Base-by-base conservation (phyloP, 2,113 vertebrate species). In the Lepus timidus region DNA sequence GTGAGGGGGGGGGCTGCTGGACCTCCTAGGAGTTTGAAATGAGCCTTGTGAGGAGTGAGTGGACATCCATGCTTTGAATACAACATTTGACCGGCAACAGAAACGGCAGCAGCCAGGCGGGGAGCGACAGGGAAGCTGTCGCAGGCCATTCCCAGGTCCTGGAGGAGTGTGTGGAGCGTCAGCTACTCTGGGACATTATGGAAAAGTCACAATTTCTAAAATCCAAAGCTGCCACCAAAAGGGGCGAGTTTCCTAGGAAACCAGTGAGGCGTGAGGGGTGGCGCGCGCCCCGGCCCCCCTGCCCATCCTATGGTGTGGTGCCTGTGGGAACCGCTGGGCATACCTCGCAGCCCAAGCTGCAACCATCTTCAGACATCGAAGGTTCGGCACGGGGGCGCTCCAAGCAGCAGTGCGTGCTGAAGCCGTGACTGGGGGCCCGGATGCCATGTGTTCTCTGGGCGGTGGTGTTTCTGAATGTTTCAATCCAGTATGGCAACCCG, bases 31-130 rank as follows among this genome's bases (percentile, higher is more conserved):
- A 71, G 36, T 68, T 58, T 55, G 25, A 95, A 61, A 73, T 55
- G 52, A 61, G 39, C 16, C 70, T 17, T 92, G n/a, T 51, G 31
- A 16, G 51, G 17, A 44, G 44, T 44, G 6, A 49, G 36, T 51
- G 64, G 91, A 90, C 94, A 39, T 73, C 51, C 65, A 2, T 71
- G 71, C 29, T 85, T 79, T 44, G n/a, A 64, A 68, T 44, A 65
- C 1, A 44, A 49, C 73, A 85, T 62, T 20, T 93, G 52, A 39
- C 76, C 74, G 71, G 61, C 95, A 88, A 88, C 33, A 90, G 36
- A 51, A 33, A 58, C 71, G n/a, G 76, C 62, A 55, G 81, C 84
- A 73, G 62, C 19, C 52, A 52, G 52, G 25, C 65, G 13, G 64
- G 25, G 73, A 85, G 84, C 31, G 29, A 70, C 70, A 89, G 62